Evolutionary conservation across 2,113 vertebrate genomes (phyloP).

Genomic region (Neolamprologus sp.): DNA sequence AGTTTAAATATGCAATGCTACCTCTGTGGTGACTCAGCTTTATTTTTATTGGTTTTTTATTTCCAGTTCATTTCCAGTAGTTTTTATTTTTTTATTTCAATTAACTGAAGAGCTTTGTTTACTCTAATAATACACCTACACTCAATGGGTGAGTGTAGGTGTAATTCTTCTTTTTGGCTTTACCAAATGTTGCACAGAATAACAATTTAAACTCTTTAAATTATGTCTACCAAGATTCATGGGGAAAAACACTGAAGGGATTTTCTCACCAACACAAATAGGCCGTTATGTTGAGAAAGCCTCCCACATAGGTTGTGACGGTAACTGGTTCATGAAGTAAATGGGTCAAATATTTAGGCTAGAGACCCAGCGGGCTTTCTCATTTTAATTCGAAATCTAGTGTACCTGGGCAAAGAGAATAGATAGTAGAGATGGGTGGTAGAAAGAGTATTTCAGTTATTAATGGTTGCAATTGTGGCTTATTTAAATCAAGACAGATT

Average conservation of each 20-base stretch:
- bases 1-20: background rate
- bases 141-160: background rate
- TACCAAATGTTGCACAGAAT: background rate
- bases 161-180: background rate
- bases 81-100: background rate
- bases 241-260: background rate
- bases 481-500: background rate
- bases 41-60: background rate
- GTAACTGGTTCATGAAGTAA: slow-evolving; percentile 27
- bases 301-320: background rate
- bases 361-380: background rate
- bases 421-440: background rate
- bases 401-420: background rate
- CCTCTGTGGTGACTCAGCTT: background rate
- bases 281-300: background rate
- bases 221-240: background rate
- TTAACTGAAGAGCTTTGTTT: background rate
- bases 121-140: background rate
- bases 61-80: background rate
- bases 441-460: background rate
- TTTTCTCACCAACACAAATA: slow-evolving; percentile 7
- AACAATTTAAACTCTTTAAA: background rate
- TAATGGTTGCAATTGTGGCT: background rate
- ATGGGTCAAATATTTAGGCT: slow-evolving; percentile 35
- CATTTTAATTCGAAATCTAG: background rate